Evolutionary conservation across 2,113 vertebrate genomes (phyloP).

Genomic region (Melanerpes aurifrons): DNA sequence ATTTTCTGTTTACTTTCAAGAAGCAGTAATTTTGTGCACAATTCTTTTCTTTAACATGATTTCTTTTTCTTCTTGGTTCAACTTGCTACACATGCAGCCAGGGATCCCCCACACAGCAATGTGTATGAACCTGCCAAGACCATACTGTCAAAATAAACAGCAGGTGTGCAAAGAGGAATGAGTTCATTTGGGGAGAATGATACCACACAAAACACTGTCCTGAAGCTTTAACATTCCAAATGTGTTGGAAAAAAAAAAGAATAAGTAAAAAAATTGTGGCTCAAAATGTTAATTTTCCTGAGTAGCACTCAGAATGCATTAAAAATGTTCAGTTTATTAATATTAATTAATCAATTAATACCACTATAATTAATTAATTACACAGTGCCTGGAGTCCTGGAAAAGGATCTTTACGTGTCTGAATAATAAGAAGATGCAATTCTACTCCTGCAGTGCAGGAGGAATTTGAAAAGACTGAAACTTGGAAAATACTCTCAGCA

Average conservation of each 20-base stretch:
- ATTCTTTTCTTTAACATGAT: neutral
- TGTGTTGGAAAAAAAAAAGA: neutral
- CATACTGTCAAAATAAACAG: neutral
- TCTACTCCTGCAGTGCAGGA: neutral
- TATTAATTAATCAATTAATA: slow-evolving; percentile 66
- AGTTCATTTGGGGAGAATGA: neutral
- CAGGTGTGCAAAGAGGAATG: neutral
- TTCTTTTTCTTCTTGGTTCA: neutral
- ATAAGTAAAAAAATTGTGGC: neutral
- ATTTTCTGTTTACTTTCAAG: neutral
- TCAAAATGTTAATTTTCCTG: neutral
- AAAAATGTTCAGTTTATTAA: slow-evolving; percentile 48
- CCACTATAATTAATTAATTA: slow-evolving; percentile 59
- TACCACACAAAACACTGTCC: neutral
- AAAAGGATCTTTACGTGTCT: neutral
- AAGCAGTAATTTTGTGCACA: neutral
- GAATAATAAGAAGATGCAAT: slow-evolving; percentile 46
- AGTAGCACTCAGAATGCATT: neutral
- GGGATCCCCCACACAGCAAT: neutral
- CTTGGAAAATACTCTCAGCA: neutral
- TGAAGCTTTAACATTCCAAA: neutral
- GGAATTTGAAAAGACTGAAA: neutral
- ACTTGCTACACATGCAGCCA: neutral
- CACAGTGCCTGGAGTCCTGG: slow-evolving; percentile 45
- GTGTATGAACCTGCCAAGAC: neutral